Evolutionary conservation across 2,797 vertebrate species (phyloP), one percentile per base, ranked within the genome.

Genomic region (Picus viridis): DNA sequence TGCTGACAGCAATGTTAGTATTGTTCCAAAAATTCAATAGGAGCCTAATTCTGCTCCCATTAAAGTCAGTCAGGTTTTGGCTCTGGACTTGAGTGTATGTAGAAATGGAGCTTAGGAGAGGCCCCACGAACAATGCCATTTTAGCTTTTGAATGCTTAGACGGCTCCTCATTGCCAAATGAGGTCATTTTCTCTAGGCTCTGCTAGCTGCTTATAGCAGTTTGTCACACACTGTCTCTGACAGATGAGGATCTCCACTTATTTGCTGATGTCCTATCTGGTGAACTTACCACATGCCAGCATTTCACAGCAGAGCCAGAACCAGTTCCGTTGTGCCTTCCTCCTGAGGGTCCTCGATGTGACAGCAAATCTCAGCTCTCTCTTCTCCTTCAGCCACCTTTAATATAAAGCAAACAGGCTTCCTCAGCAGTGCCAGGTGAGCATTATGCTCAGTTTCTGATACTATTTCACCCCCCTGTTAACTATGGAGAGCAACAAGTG

Each of bases 11-110:
- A 85, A 43, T 32, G 53, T 41, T 86, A 86, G 83, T 16, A 61
- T 59, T 74, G 63, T 83, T 96, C 89, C 77, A 95, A 74, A 93
- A 87, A 93, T 83, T 93, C 85, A 93, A 54, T 90, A 84, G 53
- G 62, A 95, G 34, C 70, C 64, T 90, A 93, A 94, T 94, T 92
- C 74, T 89, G 36, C 41, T 92, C 61, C 89, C 59, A 76, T 91
- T 94, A 86, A 85, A 93, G 36, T 90, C 88, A 91, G 57, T 71
- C 85, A 93, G 65, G 89, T 90, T 93, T 96, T 83, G 92, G 88
- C 78, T 93, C 58, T 78, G 89, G 57, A 85, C 59, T 93, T 85
- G 76, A 94, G 82, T 0, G 3, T 47, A 70, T 73, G 34, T 45
- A 86, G 79, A 78, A 94, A 86, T 19, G 83, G 49, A 63, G 20